Evolutionary conservation across 2,888 invertebrate genomes (phyloP).

Genomic region (Tromatobia lineatoria): DNA sequence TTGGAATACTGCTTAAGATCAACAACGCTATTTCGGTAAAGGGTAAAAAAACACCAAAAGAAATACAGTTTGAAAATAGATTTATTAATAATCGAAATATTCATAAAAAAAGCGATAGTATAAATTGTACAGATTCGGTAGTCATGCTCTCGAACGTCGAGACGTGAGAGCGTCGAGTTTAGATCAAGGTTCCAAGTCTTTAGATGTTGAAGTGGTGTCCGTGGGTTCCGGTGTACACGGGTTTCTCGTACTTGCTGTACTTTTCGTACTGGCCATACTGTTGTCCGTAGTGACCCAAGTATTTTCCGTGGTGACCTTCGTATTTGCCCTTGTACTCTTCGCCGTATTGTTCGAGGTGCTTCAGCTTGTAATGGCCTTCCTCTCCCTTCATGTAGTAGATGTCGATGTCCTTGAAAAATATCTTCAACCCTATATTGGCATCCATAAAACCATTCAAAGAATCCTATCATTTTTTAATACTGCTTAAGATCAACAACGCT

Average conservation of each 20-base stretch:
- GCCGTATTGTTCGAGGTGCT: slow-evolving; percentile 40
- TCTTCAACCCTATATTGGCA: no score
- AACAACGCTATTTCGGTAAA: not conserved
- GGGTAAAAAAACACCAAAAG: not conserved
- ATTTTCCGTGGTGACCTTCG: slow-evolving; percentile 44
- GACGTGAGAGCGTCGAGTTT: slow-evolving; percentile 4
- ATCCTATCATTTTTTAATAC: not conserved
- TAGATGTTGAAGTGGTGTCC: slow-evolving; percentile 61
- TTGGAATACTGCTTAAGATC: not conserved
- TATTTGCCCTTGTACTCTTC: slow-evolving; percentile 52
- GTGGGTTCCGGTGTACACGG: slow-evolving; percentile 32
- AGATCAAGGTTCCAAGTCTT: slow-evolving; percentile 38
- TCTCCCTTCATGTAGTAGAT: slow-evolving; percentile 86
- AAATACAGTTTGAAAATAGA: slow-evolving; percentile 35
- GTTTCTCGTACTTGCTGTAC: slow-evolving; percentile 64
- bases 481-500: not conserved
- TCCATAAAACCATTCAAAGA: no score
- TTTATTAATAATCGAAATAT: slow-evolving; percentile 43
- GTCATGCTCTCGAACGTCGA: slow-evolving; percentile 44
- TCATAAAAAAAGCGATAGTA: slow-evolving; percentile 45
- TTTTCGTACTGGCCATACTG: slow-evolving; percentile 47
- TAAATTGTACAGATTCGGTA: slow-evolving; percentile 33
- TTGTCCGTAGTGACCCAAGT: slow-evolving; percentile 48
- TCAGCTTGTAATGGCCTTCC: slow-evolving; percentile 56
- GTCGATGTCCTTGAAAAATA: slow-evolving; percentile 87